phyloP scores from a whole-genome alignment of 2,113 vertebrate genomes.

The Rhagologus leucostigma region DNA sequence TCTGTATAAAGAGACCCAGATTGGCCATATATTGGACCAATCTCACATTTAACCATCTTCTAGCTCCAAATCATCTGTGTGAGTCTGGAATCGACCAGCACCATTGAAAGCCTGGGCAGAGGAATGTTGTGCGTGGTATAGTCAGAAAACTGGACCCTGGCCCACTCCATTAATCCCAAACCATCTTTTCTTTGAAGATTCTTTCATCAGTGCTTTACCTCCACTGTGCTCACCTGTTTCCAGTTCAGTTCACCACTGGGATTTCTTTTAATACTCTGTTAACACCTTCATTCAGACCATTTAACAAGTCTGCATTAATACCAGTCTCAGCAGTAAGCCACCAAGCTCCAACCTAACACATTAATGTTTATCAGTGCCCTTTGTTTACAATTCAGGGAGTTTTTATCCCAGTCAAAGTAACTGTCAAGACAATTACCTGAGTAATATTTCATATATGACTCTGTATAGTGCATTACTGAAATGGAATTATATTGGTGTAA shows the following conservation, averaged over 20 bases:
- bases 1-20: not conserved
- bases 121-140: not conserved
- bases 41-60: not conserved
- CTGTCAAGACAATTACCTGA: not conserved
- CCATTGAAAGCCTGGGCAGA: not conserved
- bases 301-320: not conserved
- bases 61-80: not conserved
- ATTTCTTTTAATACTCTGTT: not conserved
- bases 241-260: not conserved
- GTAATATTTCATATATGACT: not conserved
- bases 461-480: not conserved
- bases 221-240: not conserved
- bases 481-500: not conserved
- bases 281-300: not conserved
- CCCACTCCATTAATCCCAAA: not conserved
- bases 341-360: not conserved
- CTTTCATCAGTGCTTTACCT: not conserved
- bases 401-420: not conserved
- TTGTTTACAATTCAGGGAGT: not conserved
- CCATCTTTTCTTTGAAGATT: not conserved
- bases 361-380: not conserved
- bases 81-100: not conserved
- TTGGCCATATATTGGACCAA: not conserved
- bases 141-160: not conserved
- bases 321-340: not conserved